Evolutionary conservation across 1,140 invertebrate genomes (phyloP).

Genomic region (Apis florea): DNA sequence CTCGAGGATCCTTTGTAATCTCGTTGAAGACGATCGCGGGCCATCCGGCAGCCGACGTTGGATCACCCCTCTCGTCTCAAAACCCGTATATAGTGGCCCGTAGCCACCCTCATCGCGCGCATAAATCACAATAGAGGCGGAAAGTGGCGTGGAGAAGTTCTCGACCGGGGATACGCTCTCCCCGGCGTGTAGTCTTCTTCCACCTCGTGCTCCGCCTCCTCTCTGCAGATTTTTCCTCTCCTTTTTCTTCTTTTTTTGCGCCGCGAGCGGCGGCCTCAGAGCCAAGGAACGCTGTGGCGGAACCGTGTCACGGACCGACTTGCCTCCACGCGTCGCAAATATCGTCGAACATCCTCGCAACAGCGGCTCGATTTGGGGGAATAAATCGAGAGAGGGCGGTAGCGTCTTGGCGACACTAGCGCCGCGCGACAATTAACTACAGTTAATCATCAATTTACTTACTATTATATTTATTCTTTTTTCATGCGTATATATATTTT

Average conservation of each 20-base stretch:
- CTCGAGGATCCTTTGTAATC: conserved; percentile 70
- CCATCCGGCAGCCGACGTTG: conserved; percentile 56
- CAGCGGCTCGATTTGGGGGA: neutral
- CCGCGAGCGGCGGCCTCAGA: conserved; percentile 32
- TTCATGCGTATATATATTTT: too few species aligned
- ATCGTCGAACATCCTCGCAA: conserved; percentile 49
- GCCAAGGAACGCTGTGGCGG: conserved; percentile 50
- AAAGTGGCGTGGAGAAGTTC: conserved; percentile 78
- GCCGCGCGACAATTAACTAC: too few species aligned
- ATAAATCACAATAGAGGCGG: conserved; percentile 80
- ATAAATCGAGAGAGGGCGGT: too few species aligned
- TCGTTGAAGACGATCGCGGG: conserved; percentile 72
- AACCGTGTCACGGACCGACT: conserved; percentile 54
- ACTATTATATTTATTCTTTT: too few species aligned
- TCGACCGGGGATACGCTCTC: conserved; percentile 77
- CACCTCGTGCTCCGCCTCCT: neutral
- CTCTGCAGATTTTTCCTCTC: conserved; percentile 27
- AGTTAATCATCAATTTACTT: too few species aligned
- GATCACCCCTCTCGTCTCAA: conserved; percentile 64
- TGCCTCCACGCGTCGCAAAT: conserved; percentile 57
- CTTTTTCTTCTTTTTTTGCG: conserved; percentile 42
- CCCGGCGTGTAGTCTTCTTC: conserved; percentile 73
- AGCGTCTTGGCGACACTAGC: too few species aligned
- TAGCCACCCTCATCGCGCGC: conserved; percentile 76
- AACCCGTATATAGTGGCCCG: conserved; percentile 64